Base-by-base conservation (phyloP, 2,888 invertebrate genomes). In the Bimastos eiseni region DNA sequence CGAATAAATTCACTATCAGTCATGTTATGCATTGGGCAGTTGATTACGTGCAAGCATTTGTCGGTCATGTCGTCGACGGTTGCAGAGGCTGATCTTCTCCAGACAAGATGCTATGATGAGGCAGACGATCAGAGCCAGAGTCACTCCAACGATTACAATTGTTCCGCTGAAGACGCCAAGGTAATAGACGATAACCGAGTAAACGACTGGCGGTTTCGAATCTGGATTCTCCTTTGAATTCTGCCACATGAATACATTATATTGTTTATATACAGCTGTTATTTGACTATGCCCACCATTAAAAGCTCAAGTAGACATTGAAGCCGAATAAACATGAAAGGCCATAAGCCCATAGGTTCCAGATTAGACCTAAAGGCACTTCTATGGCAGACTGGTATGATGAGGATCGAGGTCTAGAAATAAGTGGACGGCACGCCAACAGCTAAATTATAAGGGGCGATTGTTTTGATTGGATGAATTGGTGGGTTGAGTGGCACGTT, bases 51-150 rank as follows among this genome's bases (percentile, higher is more conserved):
- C n/a, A 30, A n/a, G 70, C 70, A 70, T 70, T n/a, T 70, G 70
- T 3, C 70, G 70, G 6, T 70, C 11, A 17, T 13, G 70, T 70
- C 70, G 6, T 70, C 70, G 70, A 70, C n/a, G 70, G 70, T 70
- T 70, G 70, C 70, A n/a, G 70, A 70, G 70, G 30, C 11, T 70
- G 70, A n/a, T 70, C 70, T 70, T 70, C 70, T 70, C 70, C 5
- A 70, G 70, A 70, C 70, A 70, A n/a, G 70, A 70, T 2, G 70
- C 70, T n/a, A 70, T 70, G 1, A 70, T 0, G 1, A 70, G 30
- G n/a, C 70, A 70, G 70, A 70, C n/a, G 70, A 70, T 70, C 70
- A 70, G 70, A 70, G n/a, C n/a, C 70, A 70, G n/a, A 30, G 70
- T 70, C 11, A n/a, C 70, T 70, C 70, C 70, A n/a, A 70, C 11